A percentile compares a stretch with the other conserved stretches of the same genome.
These are phyloP conservation scores for Mormyrus proboscirostris DNA, from an alignment of 2,797 vertebrate species.

Conservation along the genomic window DNA sequence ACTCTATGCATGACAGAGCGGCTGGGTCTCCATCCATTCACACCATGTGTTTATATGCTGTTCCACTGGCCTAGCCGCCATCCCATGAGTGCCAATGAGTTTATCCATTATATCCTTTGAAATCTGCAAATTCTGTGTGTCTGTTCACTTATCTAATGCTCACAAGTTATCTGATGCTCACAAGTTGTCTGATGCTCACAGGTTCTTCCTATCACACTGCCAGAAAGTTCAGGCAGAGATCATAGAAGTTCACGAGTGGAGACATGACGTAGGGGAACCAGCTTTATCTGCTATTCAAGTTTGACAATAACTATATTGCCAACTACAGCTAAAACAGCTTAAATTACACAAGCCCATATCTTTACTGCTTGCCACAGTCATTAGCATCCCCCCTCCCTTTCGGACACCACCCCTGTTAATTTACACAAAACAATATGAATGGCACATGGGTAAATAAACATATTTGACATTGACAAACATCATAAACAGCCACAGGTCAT, in stretches of 20 bases:
- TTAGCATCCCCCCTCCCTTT: background rate
- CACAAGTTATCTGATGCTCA: background rate
- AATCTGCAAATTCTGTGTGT: background rate
- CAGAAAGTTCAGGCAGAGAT: background rate
- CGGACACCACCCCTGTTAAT: background rate
- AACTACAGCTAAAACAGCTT: background rate
- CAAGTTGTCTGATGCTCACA: background rate
- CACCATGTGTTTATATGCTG: background rate
- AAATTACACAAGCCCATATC: background rate
- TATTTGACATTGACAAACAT: background rate
- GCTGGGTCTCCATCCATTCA: background rate
- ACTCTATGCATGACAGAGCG: background rate
- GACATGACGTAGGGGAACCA: background rate
- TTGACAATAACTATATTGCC: background rate
- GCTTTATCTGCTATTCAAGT: too few relatives aligned
- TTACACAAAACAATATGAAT: background rate
- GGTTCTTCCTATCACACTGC: background rate
- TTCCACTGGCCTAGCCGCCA: background rate
- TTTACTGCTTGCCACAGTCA: background rate
- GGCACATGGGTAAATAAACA: background rate
- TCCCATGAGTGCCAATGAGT: background rate
- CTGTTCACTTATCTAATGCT: background rate
- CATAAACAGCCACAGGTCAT: background rate
- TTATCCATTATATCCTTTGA: background rate
- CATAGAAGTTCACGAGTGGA: background rate